phyloP scores from a whole-genome alignment of 2,113 vertebrate genomes.

The Alethe diademata region DNA sequence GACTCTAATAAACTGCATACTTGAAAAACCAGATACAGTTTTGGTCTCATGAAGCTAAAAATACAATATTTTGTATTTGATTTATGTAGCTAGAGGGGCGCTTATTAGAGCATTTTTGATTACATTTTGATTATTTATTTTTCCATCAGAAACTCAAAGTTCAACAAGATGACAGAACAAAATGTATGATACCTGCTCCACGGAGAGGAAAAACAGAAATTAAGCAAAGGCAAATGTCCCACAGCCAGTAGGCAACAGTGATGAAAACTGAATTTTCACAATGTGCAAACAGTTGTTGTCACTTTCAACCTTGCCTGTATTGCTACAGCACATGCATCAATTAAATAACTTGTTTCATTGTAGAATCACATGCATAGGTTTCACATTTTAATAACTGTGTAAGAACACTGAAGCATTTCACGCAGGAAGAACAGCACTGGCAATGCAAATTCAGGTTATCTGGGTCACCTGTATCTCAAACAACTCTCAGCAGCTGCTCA shows the following conservation, averaged over 20 bases:
- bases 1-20: background rate
- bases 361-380: background rate
- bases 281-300: background rate
- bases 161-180: background rate
- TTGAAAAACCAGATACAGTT: background rate
- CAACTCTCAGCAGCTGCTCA: background rate
- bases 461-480: background rate
- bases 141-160: background rate
- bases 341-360: background rate
- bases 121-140: background rate
- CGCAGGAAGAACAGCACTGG: background rate
- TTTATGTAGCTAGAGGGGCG: background rate
- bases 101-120: background rate
- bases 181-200: background rate
- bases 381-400: background rate
- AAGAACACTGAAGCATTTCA: background rate
- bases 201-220: background rate
- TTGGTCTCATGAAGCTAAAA: background rate
- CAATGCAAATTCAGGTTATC: background rate
- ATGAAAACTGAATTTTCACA: background rate
- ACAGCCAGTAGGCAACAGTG: background rate
- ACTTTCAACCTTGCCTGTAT: background rate
- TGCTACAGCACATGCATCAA: background rate
- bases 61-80: background rate
- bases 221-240: background rate